Base-by-base conservation (phyloP, 1,140 invertebrate species). In the Harlomillsia oculata region DNA sequence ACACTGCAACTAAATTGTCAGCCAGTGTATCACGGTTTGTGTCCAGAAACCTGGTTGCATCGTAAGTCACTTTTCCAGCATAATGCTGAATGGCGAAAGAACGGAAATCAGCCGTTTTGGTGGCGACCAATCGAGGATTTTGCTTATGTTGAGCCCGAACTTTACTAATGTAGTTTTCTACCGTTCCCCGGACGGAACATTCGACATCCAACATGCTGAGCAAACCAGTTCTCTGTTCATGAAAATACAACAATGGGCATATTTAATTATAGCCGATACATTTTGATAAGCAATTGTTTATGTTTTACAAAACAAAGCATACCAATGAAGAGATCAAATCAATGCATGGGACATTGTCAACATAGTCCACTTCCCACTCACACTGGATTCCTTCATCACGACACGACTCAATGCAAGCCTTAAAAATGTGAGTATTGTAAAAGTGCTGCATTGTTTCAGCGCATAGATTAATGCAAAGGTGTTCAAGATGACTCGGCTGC, bases 391-490 rank as follows among this genome's bases (percentile, higher is more conserved):
- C 89, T 76, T 96, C 92, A 69, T 95, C 91, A 52, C 87, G 77
- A 68, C 90, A 93, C 37, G 90, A 90, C 72, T 95, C 90, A 56
- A 92, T 88, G 50, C 86, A 88, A 6, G 87, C 89, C 72, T 94
- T 95, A 73, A 96, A 95, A 56, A 94, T 90, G 71, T 95, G 90
- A 29, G 89, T 95, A 70, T 94, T 95, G 75, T 95, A 96, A 71
- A 95, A 95, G 72, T 95, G 90, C 68, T 96, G 91, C 87, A 96
- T 93, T 16, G 91, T 94, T 75, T 97, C 92, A 0, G 91, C 89
- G 72, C 90, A 95, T 39, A 96, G 73, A 73, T 96, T 95, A 63
- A 93, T 91, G 72, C 91, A 96, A 16, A 96, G 74, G 69, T 95
- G 91, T 70, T 95, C 91, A 62, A 96, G 75, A 65, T 90, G 87